A percentile compares a stretch with the other conserved stretches of the same genome.
Conservation (phyloP, 2,113 vertebrate species). For the Verasper variegatus region DNA sequence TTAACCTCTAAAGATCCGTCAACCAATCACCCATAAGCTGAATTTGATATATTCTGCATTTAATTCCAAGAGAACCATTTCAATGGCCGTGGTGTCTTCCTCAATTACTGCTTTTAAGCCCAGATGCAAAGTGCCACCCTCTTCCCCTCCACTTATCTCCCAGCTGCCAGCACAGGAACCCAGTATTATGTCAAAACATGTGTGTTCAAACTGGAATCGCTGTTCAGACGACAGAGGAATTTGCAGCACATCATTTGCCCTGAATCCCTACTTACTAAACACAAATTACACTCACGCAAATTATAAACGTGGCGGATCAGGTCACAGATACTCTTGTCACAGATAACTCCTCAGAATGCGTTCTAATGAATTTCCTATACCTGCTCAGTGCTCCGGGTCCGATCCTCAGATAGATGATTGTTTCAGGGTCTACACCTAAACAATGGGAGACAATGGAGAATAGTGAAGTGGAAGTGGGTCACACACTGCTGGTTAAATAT, state of each 20-base stretch:
- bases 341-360: neutral
- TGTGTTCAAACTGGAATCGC: slow-evolving; percentile 4
- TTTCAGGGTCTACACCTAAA: neutral
- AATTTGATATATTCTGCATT: neutral
- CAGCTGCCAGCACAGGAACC: slow-evolving; percentile 41
- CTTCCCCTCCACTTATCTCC: slow-evolving; percentile 16
- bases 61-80: neutral
- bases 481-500: slow-evolving; percentile 31
- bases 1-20: too few relatives aligned
- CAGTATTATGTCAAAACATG: slow-evolving; percentile 30
- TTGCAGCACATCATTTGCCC: slow-evolving; percentile 2
- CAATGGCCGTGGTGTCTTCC: neutral
- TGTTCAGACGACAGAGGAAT: slow-evolving; percentile 23
- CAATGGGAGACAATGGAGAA: slow-evolving; percentile 36
- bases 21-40: neutral
- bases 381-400: neutral
- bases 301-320: neutral
- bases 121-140: slow-evolving; percentile 13
- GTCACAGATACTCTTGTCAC: neutral
- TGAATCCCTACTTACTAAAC: slow-evolving; percentile 14
- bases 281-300: neutral
- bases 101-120: slow-evolving; percentile 26
- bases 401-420: slow-evolving; percentile 24
- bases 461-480: slow-evolving; percentile 8
- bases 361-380: neutral